Evolutionary conservation across 1,140 invertebrate genomes (phyloP), one percentile per base, ranked within the genome.

Genomic region (Gryon sp.): DNA sequence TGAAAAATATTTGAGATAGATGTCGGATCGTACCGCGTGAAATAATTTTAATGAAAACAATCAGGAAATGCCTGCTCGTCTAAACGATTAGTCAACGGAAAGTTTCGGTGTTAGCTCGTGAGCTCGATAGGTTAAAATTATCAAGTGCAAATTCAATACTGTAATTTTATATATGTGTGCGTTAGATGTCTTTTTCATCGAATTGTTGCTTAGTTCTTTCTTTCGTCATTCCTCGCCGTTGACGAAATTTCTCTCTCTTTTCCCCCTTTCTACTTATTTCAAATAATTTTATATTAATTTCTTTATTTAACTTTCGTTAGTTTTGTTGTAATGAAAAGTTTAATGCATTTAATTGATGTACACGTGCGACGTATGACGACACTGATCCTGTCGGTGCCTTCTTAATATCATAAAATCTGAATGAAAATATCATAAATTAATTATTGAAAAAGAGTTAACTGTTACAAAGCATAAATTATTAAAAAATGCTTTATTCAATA

Each of bases 141-240:
- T 72, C 77, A 72, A 83, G 79, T 78, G 69, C 77, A 82, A 82
- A 82, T 80, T 84, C 68, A 59, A 63, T 69, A 65, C 65, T 69
- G 65, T 68, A 55, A 69, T 20, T 68, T 32, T 48, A 62, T 57
- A 41, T 72, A 34, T 82, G 80, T 84, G 83, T 80, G 80, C 80
- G 83, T 76, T 85, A 84, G 81, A 83, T 85, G 83, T 85, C 79
- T 78, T 73, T 82, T 83, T 78, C 68, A 81, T 78, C 83, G 76
- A 75, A 83, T 74, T 84, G 78, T 76, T 79, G 82, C 81, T 83
- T 83, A 80, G 76, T 83, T 83, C 77, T 84, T 84, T 82, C 48
- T 83, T 72, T 77, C 65, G 70, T 72, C 78, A 76, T 78, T 78
- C 38, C 62, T 76, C 59, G 66, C 40, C 57, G 72, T 73, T 60